Evolutionary conservation across 2,797 vertebrate genomes (phyloP).

Genomic region (Dendrocincla fuliginosa): DNA sequence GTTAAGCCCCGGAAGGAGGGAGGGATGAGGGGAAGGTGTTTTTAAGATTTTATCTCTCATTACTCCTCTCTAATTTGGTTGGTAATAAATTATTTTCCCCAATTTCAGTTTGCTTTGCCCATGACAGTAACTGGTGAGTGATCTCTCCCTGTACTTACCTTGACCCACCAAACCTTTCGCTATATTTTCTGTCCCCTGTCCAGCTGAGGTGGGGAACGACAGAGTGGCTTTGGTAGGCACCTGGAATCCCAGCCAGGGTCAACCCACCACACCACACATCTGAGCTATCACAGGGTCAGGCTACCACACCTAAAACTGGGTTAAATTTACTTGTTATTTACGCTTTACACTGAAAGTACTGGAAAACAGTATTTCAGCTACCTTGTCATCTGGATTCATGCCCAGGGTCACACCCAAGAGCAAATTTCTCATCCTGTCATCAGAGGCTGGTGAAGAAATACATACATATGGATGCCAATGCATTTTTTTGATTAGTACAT

Average conservation of each 20-base stretch:
- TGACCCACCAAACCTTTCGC: neutral
- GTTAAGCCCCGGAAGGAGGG: neutral
- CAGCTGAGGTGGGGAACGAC: neutral
- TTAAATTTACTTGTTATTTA: neutral
- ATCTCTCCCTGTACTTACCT: neutral
- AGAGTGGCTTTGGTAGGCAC: neutral
- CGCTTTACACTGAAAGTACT: neutral
- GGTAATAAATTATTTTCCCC: neutral
- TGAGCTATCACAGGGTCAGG: neutral
- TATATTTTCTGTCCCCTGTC: neutral
- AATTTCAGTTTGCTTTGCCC: neutral
- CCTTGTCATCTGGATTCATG: neutral
- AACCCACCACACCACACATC: neutral
- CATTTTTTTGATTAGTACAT: neutral
- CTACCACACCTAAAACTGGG: neutral
- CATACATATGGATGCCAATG: fast-evolving
- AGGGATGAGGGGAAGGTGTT: neutral
- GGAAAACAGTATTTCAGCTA: neutral
- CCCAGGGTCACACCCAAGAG: neutral
- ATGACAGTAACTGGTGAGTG: fast-evolving
- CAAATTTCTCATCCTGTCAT: neutral
- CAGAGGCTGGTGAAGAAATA: neutral
- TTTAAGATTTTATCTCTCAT: neutral
- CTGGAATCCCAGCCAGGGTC: neutral
- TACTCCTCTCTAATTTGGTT: neutral